Percentiles rank a stretch among this genome's conserved stretches.
Conservation (phyloP, 1,140 invertebrate genomes). For the Leptinotarsa undecemlineata region DNA sequence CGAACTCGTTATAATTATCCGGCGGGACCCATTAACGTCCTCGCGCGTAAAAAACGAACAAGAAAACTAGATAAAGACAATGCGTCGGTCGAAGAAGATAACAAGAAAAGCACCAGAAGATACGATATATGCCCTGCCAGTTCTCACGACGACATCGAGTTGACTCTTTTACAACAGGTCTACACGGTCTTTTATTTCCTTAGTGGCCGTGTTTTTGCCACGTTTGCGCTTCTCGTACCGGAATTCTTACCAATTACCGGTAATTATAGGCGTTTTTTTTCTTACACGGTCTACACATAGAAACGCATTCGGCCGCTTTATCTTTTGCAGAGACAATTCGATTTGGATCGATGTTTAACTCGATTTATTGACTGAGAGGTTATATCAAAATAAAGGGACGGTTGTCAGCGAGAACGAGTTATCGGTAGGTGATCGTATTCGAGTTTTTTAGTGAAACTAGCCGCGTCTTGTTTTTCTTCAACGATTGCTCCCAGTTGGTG, state of each 20-base stretch:
- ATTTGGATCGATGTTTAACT: neutral
- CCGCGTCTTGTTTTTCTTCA: too few species aligned
- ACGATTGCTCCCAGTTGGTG: too few species aligned
- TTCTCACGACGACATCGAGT: conserved; percentile 37
- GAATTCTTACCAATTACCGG: conserved; percentile 43
- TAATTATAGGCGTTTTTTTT: conserved; percentile 40
- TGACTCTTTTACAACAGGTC: conserved; percentile 36
- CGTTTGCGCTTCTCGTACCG: conserved; percentile 41
- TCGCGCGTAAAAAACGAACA: conserved; percentile 20
- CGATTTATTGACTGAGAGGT: neutral
- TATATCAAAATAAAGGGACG: too few species aligned
- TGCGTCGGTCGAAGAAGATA: conserved; percentile 21
- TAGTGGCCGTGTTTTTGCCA: conserved; percentile 37
- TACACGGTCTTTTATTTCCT: conserved; percentile 40
- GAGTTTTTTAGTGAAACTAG: too few species aligned
- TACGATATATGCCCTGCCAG: conserved; percentile 7
- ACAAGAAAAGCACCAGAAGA: neutral
- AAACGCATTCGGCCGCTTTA: conserved; percentile 24
- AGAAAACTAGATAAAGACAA: conserved; percentile 35
- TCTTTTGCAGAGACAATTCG: neutral
- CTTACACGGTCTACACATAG: conserved; percentile 27
- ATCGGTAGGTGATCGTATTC: too few species aligned
- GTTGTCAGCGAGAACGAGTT: too few species aligned
- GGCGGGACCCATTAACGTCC: conserved; percentile 20
- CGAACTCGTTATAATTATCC: conserved; percentile 33